Percentiles rank a stretch among this genome's conserved stretches.
phyloP scores from a whole-genome alignment of 2,888 invertebrate genomes.

The Diarsia brunnea region DNA sequence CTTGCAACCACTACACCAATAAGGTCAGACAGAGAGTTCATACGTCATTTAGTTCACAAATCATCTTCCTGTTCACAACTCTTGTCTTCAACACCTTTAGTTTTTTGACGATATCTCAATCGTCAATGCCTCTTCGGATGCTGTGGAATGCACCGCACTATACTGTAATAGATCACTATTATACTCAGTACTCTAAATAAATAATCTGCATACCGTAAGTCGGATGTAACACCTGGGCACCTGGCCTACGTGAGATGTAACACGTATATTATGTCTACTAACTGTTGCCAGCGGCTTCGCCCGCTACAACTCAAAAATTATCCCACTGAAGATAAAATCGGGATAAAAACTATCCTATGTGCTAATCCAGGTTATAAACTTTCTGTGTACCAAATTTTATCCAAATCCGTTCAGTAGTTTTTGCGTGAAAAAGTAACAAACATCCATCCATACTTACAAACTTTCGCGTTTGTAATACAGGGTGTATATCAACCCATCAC shows the following conservation, averaged over 20 bases:
- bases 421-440: no score
- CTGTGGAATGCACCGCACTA: background rate
- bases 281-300: no score
- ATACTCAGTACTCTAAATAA: constrained; percentile 7
- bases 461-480: no score
- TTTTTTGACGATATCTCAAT: background rate
- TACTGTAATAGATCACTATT: background rate
- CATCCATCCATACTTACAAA: no score
- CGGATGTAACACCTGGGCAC: constrained; percentile 18
- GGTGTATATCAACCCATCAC: no score
- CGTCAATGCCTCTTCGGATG: background rate
- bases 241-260: constrained; percentile 29
- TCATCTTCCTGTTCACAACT: background rate
- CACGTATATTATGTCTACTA: no score
- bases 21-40: background rate
- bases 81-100: background rate
- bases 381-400: no score
- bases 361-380: no score
- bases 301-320: no score
- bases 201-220: constrained; percentile 13
- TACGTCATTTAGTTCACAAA: background rate
- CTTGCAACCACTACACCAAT: background rate
- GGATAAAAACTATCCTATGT: no score
- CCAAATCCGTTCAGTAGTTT: no score
- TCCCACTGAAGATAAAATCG: no score